phyloP scores from a whole-genome alignment of 1,140 invertebrate genomes.

The Meloidogyne floridensis region DNA sequence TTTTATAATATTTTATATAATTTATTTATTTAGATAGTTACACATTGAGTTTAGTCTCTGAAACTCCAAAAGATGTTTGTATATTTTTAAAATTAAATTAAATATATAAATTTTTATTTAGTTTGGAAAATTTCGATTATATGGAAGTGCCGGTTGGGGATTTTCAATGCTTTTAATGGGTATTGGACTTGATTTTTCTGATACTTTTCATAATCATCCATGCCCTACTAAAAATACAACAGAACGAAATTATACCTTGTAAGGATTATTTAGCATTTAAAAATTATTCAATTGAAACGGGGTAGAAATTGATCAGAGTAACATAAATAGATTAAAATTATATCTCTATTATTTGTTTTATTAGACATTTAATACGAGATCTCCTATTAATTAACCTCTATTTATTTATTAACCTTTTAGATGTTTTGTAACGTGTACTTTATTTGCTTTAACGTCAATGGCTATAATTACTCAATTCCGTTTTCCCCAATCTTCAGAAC shows the following conservation, averaged over 20 bases:
- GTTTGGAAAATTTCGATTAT: slow-evolving; percentile 96
- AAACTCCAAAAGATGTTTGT: slow-evolving; percentile 46
- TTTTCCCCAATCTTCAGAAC: slow-evolving; percentile 66
- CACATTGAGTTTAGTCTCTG: slow-evolving; percentile 56
- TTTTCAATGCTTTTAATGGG: slow-evolving; percentile 97
- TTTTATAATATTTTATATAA: background rate
- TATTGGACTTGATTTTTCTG: slow-evolving; percentile 91
- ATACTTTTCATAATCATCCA: slow-evolving; percentile 80
- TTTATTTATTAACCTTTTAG: background rate
- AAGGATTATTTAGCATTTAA: slow-evolving; percentile 63
- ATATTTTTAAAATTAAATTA: background rate
- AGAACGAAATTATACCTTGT: slow-evolving; percentile 97
- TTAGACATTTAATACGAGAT: too few relatives aligned
- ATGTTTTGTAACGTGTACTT: slow-evolving; percentile 88
- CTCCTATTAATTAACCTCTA: background rate
- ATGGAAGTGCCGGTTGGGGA: slow-evolving; percentile 82
- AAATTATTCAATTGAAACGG: too few relatives aligned
- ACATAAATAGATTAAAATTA: too few relatives aligned
- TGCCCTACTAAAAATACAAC: slow-evolving; percentile 82
- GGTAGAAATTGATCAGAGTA: too few relatives aligned
- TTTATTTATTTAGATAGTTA: slow-evolving; percentile 71
- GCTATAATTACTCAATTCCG: slow-evolving; percentile 77
- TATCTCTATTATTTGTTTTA: too few relatives aligned
- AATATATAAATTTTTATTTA: slow-evolving; percentile 70
- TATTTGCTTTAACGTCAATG: slow-evolving; percentile 90